Evolutionary conservation across 2,888 invertebrate species (phyloP), one percentile per base, ranked within the genome.

Genomic region (Palloptera scutellata): DNA sequence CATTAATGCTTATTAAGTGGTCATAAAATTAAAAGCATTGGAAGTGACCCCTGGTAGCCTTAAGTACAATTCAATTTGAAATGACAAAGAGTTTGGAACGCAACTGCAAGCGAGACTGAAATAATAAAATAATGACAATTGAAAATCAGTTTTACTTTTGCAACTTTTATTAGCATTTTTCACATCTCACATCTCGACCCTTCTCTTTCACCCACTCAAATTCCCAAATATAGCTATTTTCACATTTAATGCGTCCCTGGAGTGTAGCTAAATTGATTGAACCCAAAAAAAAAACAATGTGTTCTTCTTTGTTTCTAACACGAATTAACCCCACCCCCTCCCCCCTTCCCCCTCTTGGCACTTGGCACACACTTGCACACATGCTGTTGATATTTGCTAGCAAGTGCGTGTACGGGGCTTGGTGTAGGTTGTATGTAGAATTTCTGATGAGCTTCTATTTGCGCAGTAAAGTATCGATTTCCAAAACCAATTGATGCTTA

Each of bases 251-350:
- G 55, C 43, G 45, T 63, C 63, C 63, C 63, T 9, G 45, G 63
- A 53, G 63, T 63, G 63, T 55, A 42, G 30, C 63, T 55, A 63
- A 63, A 63, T 63, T 63, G 57, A 63, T 57, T 63, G 63, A 15
- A n/a, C 40, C 54, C 42, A 41, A 43, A 30, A 30, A 30, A 30
- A 30, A 30, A 30, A 4, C 17, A 58, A 3, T 20, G 1, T 58
- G 4, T 19, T 20, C 30, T 41, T 5, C n/a, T 41, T 58, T 58
- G 9, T 58, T 15, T 13, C 4, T 13, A 30, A 12, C 30, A 40
- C 58, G 5, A 30, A 4, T 30, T 30, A 30, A 30, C 30, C 30
- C 30, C 30, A 4, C 2, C 30, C 6, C 30, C 30, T 30, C 30
- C 30, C 30, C 30, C 6, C 2, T 6, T 30, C 30, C 30, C 6